These are phyloP conservation scores for Orycteropus afer DNA, from an alignment of 2,113 vertebrate genomes.

Conservation along the genomic window DNA sequence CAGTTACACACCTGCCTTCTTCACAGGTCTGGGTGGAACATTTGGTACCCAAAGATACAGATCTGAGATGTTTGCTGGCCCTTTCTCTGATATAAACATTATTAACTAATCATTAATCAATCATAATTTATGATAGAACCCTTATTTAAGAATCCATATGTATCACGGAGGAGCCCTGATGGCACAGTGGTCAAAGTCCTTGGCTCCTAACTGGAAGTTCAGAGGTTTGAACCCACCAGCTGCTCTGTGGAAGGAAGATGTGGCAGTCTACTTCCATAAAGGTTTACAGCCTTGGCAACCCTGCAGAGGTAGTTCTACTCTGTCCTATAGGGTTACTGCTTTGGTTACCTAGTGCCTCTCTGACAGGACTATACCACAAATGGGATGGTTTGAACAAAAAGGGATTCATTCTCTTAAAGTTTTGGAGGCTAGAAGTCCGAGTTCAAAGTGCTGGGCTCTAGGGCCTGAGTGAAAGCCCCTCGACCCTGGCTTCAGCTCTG, in stretches of 20 bases:
- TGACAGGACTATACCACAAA: too few relatives aligned
- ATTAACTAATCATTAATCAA: background rate
- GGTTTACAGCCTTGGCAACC: background rate
- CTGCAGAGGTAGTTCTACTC: background rate
- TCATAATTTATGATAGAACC: background rate
- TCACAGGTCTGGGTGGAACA: background rate
- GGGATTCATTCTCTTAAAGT: too few relatives aligned
- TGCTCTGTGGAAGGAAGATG: background rate
- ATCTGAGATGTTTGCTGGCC: background rate
- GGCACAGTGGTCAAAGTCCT: background rate
- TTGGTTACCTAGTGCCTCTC: too few relatives aligned
- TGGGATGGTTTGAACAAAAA: too few relatives aligned
- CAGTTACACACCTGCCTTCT: rapidly evolving
- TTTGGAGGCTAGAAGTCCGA: too few relatives aligned
- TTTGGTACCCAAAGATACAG: background rate
- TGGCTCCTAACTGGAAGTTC: background rate
- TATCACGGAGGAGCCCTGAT: background rate
- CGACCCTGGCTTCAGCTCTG: too few relatives aligned
- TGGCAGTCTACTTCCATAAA: background rate
- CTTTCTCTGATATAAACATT: background rate
- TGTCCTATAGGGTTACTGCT: background rate
- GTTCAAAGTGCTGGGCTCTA: too few relatives aligned
- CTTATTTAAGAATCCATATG: background rate
- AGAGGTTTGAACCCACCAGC: background rate
- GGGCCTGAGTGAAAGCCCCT: too few relatives aligned